Evolutionary conservation across 2,113 vertebrate genomes (phyloP), one percentile per base, ranked within the genome.

Genomic region (Rynchops niger): DNA sequence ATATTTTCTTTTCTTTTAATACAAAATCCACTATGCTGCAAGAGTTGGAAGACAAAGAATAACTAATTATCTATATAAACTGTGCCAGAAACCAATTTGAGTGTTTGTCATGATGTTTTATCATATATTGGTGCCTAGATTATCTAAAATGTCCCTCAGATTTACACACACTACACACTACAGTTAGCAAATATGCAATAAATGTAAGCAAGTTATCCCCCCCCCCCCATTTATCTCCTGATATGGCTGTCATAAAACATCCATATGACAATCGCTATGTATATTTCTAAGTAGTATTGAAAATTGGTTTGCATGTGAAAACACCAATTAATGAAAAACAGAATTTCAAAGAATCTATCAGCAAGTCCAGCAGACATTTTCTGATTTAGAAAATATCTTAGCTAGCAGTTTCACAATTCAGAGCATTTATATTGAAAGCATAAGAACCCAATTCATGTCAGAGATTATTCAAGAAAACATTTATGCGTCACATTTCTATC

Each of bases 211-310:
- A 55, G 15, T 50, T 76, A 17, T 30, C 61, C 15, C 8, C 9
- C 15, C 2, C 1, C 2, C 15, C 4, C 2, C 3, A 38, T 11
- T 49, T 79, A 36, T 81, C 6, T 53, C 36, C 9, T 27, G 10
- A 6, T 34, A 67, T 22, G 12, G 22, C 3, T 49, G 11, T 36
- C 27, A 70, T 30, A 45, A 58, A 50, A 95, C 36, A 63, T 42
- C 18, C 29, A 8, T 32, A 29, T n/a, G 15, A 84, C 52, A 79
- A 26, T 13, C 0, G 1, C 32, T 32, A 22, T 4, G 18, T 56
- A 20, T 59, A 29, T 83, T 86, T 88, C 25, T 82, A 78, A 49
- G 12, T 67, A 11, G 0, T 49, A 30, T 10, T 53, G 56, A 72
- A 81, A 92, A 74, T 9, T 40, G 7, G 2, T 69, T 92, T 81